phyloP scores from a whole-genome alignment of 1,140 invertebrate genomes.

The Antheraea pernyi region DNA sequence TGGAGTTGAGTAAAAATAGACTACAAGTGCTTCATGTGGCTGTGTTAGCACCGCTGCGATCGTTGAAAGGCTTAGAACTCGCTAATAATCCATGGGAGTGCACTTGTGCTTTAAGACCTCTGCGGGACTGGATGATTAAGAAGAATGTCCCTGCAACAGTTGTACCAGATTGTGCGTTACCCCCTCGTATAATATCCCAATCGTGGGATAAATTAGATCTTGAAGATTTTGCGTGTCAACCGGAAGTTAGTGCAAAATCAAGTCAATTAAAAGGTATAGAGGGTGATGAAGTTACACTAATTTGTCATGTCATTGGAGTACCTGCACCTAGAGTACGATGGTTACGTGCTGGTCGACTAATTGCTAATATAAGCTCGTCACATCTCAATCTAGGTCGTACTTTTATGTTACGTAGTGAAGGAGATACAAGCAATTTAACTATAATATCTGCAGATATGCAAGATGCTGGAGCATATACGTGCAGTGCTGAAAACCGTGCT shows the following conservation, averaged over 20 bases:
- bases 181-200: conserved; percentile 80
- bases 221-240: conserved; percentile 90
- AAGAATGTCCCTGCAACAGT: conserved; percentile 86
- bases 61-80: conserved; percentile 87
- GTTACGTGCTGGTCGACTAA: conserved; percentile 80
- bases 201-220: conserved; percentile 87
- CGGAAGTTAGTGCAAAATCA: conserved; percentile 80
- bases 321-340: conserved; percentile 81
- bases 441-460: conserved; percentile 84
- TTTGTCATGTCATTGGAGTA: conserved; percentile 85
- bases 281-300: conserved; percentile 86
- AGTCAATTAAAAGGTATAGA: conserved; percentile 81
- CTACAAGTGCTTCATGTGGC: conserved; percentile 82
- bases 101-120: conserved; percentile 86
- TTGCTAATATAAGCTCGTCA: conserved; percentile 73
- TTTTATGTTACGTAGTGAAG: conserved; percentile 70
- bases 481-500: conserved; percentile 88
- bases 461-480: conserved; percentile 87
- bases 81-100: conserved; percentile 91
- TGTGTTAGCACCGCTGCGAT: conserved; percentile 83
- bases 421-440: conserved; percentile 83
- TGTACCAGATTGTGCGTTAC: conserved; percentile 83
- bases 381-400: conserved; percentile 70
- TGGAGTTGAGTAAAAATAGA: conserved; percentile 88
- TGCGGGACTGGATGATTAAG: conserved; percentile 88